Conservation (phyloP, 2,888 invertebrate genomes). For the Cryptocheilus praepositus region DNA sequence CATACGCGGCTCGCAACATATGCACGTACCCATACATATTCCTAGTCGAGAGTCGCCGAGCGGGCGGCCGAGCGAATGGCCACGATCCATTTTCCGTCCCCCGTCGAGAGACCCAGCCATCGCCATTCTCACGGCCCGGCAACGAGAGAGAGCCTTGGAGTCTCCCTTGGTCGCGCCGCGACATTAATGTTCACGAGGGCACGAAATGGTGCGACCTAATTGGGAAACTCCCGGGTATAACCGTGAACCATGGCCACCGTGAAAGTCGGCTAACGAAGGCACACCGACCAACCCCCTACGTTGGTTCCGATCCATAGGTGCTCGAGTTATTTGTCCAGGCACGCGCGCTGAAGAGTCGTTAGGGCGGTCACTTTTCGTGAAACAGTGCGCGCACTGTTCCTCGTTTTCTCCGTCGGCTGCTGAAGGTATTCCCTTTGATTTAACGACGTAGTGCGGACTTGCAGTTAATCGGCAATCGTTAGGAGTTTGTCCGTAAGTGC, state of each 20-base stretch:
- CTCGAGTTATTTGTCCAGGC: not conserved
- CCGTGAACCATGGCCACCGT: conserved; percentile 31
- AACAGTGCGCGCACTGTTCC: not conserved
- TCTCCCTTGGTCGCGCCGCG: conserved; percentile 31
- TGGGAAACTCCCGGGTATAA: conserved; percentile 50
- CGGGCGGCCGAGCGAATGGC: conserved; percentile 26
- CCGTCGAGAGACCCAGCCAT: not conserved
- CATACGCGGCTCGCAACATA: no score
- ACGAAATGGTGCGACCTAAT: conserved; percentile 52
- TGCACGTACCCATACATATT: not conserved
- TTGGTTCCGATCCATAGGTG: conserved; percentile 13
- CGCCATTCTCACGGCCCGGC: no score
- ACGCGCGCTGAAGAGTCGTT: conserved; percentile 15
- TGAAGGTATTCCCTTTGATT: no score
- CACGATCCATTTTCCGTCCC: conserved; percentile 39
- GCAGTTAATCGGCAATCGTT: no score
- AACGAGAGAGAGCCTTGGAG: conserved; percentile 12
- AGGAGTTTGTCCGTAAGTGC: no score
- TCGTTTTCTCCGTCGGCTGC: no score
- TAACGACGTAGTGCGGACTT: no score
- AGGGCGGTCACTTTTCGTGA: conserved; percentile 1
- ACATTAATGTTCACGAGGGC: conserved; percentile 48
- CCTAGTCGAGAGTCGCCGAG: conserved; percentile 3
- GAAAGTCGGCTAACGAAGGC: conserved; percentile 48
- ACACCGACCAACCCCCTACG: not conserved